phyloP scores from a whole-genome alignment of 2,797 vertebrate genomes.

The Chloroceryle amazona region DNA sequence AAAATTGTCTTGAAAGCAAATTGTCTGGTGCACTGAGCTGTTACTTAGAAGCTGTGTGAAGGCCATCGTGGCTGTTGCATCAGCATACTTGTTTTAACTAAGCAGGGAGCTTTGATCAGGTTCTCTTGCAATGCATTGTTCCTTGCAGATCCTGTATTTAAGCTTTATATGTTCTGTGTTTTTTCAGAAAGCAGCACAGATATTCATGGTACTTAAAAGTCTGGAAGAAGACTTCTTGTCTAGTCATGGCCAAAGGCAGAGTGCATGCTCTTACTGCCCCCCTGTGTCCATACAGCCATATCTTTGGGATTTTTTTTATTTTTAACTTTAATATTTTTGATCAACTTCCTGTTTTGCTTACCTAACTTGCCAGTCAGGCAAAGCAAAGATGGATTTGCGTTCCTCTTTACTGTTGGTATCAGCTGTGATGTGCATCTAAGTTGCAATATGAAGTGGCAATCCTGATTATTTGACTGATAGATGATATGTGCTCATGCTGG shows the following conservation, averaged over 20 bases:
- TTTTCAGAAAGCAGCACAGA: not conserved
- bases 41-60: not conserved
- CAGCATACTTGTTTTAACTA: not conserved
- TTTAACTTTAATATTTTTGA: not conserved
- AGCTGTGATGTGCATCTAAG: not conserved
- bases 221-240: not conserved
- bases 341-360: not conserved
- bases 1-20: not conserved
- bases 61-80: not conserved
- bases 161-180: not conserved
- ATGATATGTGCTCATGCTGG: not conserved
- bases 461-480: not conserved
- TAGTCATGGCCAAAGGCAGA: not conserved
- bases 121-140: accelerated
- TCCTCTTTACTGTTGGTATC: not conserved
- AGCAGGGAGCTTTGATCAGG: not conserved
- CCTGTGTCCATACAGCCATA: not conserved
- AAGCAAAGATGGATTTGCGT: not conserved
- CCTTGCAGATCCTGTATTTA: not conserved
- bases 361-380: not conserved
- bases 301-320: not conserved
- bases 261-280: not conserved
- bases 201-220: not conserved
- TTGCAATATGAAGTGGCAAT: not conserved
- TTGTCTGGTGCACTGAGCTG: not conserved